Percentiles rank a stretch among this genome's conserved stretches.
These are phyloP conservation scores for Stenolophus ochropezus DNA, from an alignment of 2,888 invertebrate species.

Conservation along the genomic window DNA sequence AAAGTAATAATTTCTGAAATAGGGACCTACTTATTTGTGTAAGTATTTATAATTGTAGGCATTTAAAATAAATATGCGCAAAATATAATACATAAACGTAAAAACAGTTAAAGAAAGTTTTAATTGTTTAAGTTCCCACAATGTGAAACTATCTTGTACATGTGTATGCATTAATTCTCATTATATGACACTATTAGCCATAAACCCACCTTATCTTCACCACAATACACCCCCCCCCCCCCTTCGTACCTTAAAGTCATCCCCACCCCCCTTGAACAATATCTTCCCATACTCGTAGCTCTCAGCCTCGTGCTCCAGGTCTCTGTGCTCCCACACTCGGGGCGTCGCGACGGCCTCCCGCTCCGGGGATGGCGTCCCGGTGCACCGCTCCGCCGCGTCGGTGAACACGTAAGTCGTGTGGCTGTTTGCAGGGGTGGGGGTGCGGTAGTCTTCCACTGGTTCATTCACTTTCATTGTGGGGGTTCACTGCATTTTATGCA, in stretches of 20 bases:
- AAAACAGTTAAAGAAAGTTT: too few relatives aligned
- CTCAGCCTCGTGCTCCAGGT: conserved; percentile 39
- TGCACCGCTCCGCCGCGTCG: conserved; percentile 78
- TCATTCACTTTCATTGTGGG: conserved; percentile 58
- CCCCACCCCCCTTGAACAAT: conserved; percentile 51
- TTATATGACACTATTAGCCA: too few relatives aligned
- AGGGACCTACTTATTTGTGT: too few relatives aligned
- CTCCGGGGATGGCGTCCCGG: conserved; percentile 76
- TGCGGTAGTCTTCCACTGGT: conserved; percentile 67
- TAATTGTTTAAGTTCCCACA: too few relatives aligned
- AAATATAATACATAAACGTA: too few relatives aligned
- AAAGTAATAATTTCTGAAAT: too few relatives aligned
- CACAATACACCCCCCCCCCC: background rate
- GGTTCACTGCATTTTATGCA: too few relatives aligned
- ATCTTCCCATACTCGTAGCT: conserved; percentile 55
- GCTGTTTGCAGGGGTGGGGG: conserved; percentile 63
- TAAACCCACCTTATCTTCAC: background rate
- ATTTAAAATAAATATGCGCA: too few relatives aligned
- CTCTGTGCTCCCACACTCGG: conserved; percentile 72
- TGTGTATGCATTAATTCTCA: too few relatives aligned
- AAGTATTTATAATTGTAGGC: too few relatives aligned
- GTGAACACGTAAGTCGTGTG: conserved; percentile 76
- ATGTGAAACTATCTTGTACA: too few relatives aligned
- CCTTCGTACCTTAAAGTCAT: conserved; percentile 48
- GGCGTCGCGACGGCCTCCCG: conserved; percentile 73